Conservation (phyloP, 2,888 invertebrate species). For the Stomorhina lunata region DNA sequence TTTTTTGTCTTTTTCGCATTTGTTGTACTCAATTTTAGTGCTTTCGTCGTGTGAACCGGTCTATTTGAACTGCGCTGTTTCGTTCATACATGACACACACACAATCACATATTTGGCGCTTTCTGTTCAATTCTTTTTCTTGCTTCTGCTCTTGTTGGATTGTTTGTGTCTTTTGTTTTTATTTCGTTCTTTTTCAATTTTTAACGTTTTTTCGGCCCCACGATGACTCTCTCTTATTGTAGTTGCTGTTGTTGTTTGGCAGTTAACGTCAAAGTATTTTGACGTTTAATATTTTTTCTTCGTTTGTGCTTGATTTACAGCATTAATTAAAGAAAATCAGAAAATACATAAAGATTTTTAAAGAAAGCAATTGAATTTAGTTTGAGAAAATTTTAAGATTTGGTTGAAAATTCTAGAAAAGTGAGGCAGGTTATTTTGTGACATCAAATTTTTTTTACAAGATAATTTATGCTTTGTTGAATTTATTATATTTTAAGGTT, state of each 20-base stretch:
- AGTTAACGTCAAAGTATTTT: constrained; percentile 47
- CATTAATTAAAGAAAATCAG: neutral
- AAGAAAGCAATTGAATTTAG: too few relatives aligned
- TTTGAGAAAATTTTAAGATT: too few relatives aligned
- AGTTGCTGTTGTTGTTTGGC: neutral
- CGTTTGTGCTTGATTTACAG: neutral
- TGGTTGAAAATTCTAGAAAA: too few relatives aligned
- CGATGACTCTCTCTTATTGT: neutral
- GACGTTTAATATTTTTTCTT: constrained; percentile 36
- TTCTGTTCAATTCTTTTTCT: constrained; percentile 25
- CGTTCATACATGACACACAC: neutral
- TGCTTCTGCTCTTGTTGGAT: neutral
- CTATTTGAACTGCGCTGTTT: constrained; percentile 53
- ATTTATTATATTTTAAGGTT: too few relatives aligned
- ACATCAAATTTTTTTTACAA: too few relatives aligned
- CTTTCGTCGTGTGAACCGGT: constrained; percentile 52
- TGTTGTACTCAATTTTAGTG: constrained; percentile 9
- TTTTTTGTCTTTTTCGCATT: constrained; percentile 15
- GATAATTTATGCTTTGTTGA: too few relatives aligned
- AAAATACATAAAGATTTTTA: neutral
- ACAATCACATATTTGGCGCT: constrained; percentile 33
- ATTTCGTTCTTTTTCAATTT: constrained; percentile 20
- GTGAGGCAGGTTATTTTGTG: too few relatives aligned
- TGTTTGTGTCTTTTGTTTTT: constrained; percentile 23
- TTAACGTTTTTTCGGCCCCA: constrained; percentile 14